phyloP scores from a whole-genome alignment of 2,888 invertebrate genomes.

The Metacarcinus magister region DNA sequence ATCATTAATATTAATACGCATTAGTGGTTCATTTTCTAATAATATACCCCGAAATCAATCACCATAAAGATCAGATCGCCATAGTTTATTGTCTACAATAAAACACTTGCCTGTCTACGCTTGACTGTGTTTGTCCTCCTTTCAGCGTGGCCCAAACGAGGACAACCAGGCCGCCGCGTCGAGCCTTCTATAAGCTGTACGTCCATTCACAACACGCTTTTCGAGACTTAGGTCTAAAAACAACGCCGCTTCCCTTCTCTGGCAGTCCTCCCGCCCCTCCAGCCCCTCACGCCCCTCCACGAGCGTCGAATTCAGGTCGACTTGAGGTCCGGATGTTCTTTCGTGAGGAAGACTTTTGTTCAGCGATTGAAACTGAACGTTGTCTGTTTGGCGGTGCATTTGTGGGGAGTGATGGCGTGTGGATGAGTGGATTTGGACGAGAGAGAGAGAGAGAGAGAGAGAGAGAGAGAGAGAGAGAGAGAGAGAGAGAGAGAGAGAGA shows the following conservation, averaged over 20 bases:
- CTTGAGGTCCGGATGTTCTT: background rate
- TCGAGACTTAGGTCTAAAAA: background rate
- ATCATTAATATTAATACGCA: background rate
- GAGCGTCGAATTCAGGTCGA: background rate
- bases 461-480: constrained; percentile 2
- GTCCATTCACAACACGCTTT: background rate
- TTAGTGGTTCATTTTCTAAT: background rate
- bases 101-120: background rate
- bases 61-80: background rate
- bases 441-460: background rate
- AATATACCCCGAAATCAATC: background rate
- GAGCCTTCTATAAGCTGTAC: background rate
- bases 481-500: background rate
- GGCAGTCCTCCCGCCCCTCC: background rate
- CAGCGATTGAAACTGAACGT: background rate
- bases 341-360: background rate
- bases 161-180: background rate
- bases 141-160: background rate
- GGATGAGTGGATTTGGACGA: background rate
- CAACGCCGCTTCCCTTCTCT: background rate
- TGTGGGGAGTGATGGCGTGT: too few species aligned
- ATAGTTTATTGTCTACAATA: background rate
- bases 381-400: background rate
- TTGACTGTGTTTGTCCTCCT: background rate
- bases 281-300: background rate